A percentile compares a stretch with the other conserved stretches of the same genome.
These are phyloP conservation scores for Novumbra hubbsi DNA, from an alignment of 2,797 vertebrate genomes.

Conservation along the genomic window DNA sequence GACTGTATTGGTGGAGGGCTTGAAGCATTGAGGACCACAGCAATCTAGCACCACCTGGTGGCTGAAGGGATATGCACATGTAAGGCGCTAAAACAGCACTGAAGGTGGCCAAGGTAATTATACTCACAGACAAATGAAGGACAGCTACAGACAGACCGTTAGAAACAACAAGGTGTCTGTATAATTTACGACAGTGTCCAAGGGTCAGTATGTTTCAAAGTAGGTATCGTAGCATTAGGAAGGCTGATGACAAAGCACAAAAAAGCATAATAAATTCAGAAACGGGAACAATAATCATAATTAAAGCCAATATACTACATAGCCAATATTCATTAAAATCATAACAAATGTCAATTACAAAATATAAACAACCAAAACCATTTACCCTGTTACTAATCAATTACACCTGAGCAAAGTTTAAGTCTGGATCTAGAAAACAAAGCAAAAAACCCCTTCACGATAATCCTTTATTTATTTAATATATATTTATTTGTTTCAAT, in stretches of 20 bases:
- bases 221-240: background rate
- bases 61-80: conserved; percentile 50
- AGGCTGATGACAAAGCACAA: background rate
- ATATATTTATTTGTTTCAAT: too few relatives aligned
- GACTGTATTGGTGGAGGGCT: conserved; percentile 13
- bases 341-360: conserved; percentile 28
- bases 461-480: too few relatives aligned
- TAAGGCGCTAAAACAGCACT: conserved; percentile 25
- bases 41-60: conserved; percentile 51
- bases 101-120: background rate
- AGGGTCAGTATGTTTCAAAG: background rate
- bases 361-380: conserved; percentile 22
- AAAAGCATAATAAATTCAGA: background rate
- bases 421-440: background rate
- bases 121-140: background rate
- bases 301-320: conserved; percentile 18
- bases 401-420: background rate
- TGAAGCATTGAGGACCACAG: conserved; percentile 29
- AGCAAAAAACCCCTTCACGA: background rate
- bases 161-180: background rate
- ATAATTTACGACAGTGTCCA: background rate
- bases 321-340: conserved; percentile 28
- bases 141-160: background rate
- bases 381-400: conserved; percentile 45
- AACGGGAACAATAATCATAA: background rate